These are phyloP conservation scores for Amiota mariae DNA, from an alignment of 2,888 invertebrate species.

Conservation along the genomic window DNA sequence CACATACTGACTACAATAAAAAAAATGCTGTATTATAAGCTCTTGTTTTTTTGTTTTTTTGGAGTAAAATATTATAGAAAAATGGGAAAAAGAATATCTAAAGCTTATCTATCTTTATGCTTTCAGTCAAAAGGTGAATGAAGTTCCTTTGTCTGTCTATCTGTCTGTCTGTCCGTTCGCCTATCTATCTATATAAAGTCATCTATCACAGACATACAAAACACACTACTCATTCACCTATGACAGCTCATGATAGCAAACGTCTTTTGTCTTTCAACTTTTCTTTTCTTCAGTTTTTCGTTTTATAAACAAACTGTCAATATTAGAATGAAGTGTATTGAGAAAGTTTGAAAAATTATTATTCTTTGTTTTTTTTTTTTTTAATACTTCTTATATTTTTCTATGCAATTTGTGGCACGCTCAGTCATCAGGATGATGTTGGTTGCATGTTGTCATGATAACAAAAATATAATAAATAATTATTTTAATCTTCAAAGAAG, in stretches of 20 bases:
- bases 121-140: constrained; percentile 13
- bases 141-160: neutral
- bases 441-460: neutral
- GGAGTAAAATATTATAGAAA: neutral
- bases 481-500: neutral
- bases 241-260: constrained; percentile 4
- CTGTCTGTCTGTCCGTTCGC: neutral
- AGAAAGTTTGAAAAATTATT: neutral
- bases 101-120: constrained; percentile 4
- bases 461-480: neutral
- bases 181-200: constrained; percentile 12
- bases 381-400: neutral
- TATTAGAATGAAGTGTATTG: neutral
- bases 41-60: constrained; percentile 3
- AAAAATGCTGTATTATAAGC: constrained; percentile 4
- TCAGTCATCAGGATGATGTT: neutral
- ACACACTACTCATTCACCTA: constrained; percentile 3
- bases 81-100: neutral
- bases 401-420: neutral
- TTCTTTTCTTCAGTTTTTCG: constrained; percentile 2
- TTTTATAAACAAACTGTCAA: constrained; percentile 22
- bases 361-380: neutral
- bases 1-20: constrained; percentile 9
- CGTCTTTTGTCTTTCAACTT: constrained; percentile 4
- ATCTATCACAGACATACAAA: neutral